A percentile compares a stretch with the other conserved stretches of the same genome.
Conservation (phyloP, 1,140 invertebrate genomes). For the Charaxes varanes region DNA sequence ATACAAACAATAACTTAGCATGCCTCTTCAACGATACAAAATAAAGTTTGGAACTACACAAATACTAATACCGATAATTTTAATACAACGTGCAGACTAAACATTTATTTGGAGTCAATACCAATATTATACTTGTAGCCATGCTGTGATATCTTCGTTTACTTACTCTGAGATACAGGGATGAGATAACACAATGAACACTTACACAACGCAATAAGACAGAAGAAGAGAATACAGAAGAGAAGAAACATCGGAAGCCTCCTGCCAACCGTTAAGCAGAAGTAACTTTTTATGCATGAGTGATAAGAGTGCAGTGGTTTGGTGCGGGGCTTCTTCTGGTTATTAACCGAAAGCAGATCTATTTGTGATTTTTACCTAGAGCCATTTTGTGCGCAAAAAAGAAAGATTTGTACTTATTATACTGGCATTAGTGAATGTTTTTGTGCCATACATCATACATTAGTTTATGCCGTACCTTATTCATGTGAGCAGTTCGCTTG, state of each 20-base stretch:
- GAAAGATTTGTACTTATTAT: conserved; percentile 14
- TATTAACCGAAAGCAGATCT: conserved; percentile 37
- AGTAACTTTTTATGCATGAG: conserved; percentile 48
- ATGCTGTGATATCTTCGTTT: conserved; percentile 58
- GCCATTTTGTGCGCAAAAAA: conserved; percentile 58
- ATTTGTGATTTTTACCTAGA: conserved; percentile 35
- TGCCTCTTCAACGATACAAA: conserved; percentile 49
- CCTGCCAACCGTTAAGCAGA: conserved; percentile 29
- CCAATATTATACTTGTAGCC: conserved; percentile 55
- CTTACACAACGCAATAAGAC: conserved; percentile 40
- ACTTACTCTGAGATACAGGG: conserved; percentile 37
- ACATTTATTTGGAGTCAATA: conserved; percentile 56
- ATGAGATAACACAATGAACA: conserved; percentile 51
- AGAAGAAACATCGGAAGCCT: conserved; percentile 42
- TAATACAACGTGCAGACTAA: conserved; percentile 70
- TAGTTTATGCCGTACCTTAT: conserved; percentile 2
- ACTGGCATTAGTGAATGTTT: conserved; percentile 10
- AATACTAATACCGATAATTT: conserved; percentile 49
- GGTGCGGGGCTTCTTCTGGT: conserved; percentile 32
- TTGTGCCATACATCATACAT: conserved; percentile 9
- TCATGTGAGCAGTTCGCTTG: conserved; percentile 8
- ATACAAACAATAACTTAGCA: conserved; percentile 32
- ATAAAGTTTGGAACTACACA: conserved; percentile 51
- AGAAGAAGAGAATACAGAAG: conserved; percentile 45
- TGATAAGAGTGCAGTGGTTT: conserved; percentile 50